Conservation (phyloP, 2,888 invertebrate species). For the Cryptocephalus moraei region DNA sequence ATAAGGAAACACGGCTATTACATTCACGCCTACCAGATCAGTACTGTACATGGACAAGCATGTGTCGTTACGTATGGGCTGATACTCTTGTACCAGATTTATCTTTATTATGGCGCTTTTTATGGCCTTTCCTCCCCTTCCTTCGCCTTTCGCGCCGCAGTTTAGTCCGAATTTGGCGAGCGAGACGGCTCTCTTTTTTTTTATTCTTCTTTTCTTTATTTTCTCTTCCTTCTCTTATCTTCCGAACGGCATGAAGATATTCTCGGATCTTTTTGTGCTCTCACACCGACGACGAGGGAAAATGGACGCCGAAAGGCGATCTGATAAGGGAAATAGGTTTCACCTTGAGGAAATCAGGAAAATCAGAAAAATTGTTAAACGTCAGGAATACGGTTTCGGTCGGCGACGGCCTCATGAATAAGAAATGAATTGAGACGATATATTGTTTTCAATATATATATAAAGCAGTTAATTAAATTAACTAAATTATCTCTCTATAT, state of each 20-base stretch:
- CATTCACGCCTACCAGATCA: constrained; percentile 26
- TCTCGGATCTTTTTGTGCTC: not conserved
- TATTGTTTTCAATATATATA: no score
- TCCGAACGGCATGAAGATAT: not conserved
- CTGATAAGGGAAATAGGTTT: no score
- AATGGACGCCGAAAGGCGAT: no score
- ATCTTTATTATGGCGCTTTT: not conserved
- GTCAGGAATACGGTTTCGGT: no score
- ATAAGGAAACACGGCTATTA: constrained; percentile 29
- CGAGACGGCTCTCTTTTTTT: not conserved
- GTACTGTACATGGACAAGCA: constrained; percentile 22
- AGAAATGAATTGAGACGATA: no score
- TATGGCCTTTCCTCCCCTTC: not conserved
- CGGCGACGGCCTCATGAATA: no score
- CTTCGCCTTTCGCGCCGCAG: not conserved
- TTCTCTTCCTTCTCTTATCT: no score
- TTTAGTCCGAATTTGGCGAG: not conserved
- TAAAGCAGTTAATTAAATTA: no score
- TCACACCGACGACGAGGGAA: no score
- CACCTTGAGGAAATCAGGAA: no score
- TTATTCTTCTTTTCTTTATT: not conserved
- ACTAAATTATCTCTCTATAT: no score
- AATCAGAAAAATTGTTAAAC: no score
- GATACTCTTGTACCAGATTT: constrained; percentile 1
- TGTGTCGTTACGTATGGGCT: not conserved